These are phyloP conservation scores for Lindbergichthys nudifrons DNA, from an alignment of 2,797 vertebrate species.

Conservation along the genomic window DNA sequence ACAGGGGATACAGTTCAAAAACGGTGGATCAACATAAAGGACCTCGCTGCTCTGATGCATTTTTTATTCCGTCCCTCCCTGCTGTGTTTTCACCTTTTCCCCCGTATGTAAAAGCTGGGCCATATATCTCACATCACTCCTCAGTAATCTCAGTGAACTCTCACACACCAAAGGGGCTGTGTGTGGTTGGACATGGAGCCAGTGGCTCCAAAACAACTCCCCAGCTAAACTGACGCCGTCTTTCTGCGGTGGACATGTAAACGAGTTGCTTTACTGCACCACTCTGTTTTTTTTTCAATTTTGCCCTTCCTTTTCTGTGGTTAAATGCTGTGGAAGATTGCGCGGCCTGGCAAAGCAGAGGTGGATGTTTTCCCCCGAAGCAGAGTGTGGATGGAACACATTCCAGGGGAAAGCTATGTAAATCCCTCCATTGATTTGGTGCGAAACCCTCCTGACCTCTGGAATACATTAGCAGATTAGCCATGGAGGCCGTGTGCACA, in stretches of 20 bases:
- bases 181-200: conserved; percentile 14
- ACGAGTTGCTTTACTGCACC: conserved; percentile 46
- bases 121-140: conserved; percentile 46
- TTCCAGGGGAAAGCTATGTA: conserved; percentile 86
- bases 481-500: conserved; percentile 73
- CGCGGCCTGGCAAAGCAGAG: conserved; percentile 75
- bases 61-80: conserved; percentile 24
- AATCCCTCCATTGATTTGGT: conserved; percentile 88
- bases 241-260: conserved; percentile 30
- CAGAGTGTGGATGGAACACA: conserved; percentile 81
- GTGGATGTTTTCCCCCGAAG: conserved; percentile 79
- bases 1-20: conserved; percentile 29
- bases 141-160: conserved; percentile 46
- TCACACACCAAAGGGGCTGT: conserved; percentile 16
- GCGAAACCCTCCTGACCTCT: conserved; percentile 85
- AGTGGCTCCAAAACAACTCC: conserved; percentile 13
- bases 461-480: conserved; percentile 89
- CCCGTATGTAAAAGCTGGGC: conserved; percentile 10
- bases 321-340: conserved; percentile 83
- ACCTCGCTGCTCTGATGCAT: not conserved
- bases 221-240: conserved; percentile 21
- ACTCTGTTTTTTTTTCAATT: conserved; percentile 34
- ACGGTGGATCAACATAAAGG: conserved; percentile 1
- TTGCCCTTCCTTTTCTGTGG: conserved; percentile 70
- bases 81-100: conserved; percentile 45